Evolutionary conservation across 2,113 vertebrate genomes (phyloP).

Genomic region (Periophthalmus modestus): DNA sequence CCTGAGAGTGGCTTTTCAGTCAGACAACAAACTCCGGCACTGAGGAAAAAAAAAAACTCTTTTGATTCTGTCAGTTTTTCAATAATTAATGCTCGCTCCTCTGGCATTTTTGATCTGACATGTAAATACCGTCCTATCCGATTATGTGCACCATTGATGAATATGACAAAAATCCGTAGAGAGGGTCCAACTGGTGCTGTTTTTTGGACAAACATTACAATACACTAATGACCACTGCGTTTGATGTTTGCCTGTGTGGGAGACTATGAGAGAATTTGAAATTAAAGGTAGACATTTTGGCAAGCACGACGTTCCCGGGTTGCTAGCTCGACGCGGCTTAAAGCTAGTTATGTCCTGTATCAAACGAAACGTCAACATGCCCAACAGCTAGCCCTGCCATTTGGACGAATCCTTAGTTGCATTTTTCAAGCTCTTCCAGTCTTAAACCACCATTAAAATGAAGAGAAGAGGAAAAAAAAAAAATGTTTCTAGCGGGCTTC

Average conservation of each 20-base stretch:
- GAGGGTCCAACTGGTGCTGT: conserved; percentile 59
- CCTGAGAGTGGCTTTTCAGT: conserved; percentile 56
- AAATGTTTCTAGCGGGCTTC: conserved; percentile 63
- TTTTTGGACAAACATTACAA: conserved; percentile 60
- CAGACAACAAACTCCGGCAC: conserved; percentile 67
- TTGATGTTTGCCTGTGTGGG: conserved; percentile 62
- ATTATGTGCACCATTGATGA: conserved; percentile 70
- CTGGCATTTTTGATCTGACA: conserved; percentile 71
- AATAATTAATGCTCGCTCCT: conserved; percentile 77
- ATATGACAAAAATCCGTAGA: conserved; percentile 70
- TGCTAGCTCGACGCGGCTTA: conserved; percentile 56
- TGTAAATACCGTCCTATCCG: conserved; percentile 75
- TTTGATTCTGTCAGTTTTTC: conserved; percentile 75
- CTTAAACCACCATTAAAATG: conserved; percentile 75
- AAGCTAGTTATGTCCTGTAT: conserved; percentile 77
- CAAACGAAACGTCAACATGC: conserved; percentile 71
- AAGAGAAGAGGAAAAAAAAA: conserved; percentile 13
- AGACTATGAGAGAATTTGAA: conserved; percentile 77
- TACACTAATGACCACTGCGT: conserved; percentile 69
- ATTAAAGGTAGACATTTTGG: conserved; percentile 78
- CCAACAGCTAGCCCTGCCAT: conserved; percentile 74
- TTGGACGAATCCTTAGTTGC: conserved; percentile 69
- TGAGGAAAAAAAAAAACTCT: conserved; percentile 35
- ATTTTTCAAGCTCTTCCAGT: conserved; percentile 62
- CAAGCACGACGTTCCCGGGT: conserved; percentile 56